phyloP scores from a whole-genome alignment of 1,140 invertebrate species.

The Carposina sasakii region DNA sequence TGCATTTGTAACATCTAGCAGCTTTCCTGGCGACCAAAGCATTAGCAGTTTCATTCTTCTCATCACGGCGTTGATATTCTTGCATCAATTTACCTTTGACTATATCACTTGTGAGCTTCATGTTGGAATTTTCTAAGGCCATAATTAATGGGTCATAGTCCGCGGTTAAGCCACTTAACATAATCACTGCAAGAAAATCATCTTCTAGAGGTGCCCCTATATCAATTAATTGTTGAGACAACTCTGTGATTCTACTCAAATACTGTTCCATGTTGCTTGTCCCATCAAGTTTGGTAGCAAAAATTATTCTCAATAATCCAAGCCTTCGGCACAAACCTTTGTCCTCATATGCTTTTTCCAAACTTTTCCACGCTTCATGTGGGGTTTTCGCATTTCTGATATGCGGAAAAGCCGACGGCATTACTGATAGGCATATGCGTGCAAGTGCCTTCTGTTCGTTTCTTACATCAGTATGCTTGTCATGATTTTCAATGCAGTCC shows the following conservation, averaged over 20 bases:
- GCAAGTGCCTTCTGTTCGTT: too few relatives aligned
- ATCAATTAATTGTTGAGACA: too few relatives aligned
- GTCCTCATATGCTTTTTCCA: too few relatives aligned
- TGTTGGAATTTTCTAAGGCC: neutral
- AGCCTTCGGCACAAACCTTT: too few relatives aligned
- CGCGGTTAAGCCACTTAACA: neutral
- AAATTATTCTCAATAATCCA: too few relatives aligned
- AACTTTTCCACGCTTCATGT: too few relatives aligned
- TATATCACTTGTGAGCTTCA: constrained; percentile 16
- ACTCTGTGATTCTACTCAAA: neutral
- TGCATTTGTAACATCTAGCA: constrained; percentile 13
- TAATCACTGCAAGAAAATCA: neutral
- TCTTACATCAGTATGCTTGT: too few relatives aligned
- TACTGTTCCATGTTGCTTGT: neutral
- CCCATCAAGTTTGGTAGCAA: too few relatives aligned
- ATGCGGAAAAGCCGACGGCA: too few relatives aligned
- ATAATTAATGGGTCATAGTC: neutral
- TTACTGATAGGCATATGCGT: too few relatives aligned
- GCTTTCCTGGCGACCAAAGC: neutral
- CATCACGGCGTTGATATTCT: constrained; percentile 3
- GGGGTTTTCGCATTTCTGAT: too few relatives aligned
- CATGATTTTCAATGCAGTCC: too few relatives aligned
- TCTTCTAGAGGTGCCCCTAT: neutral
- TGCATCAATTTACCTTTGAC: constrained; percentile 23
- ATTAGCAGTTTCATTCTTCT: neutral